A percentile compares a stretch with the other conserved stretches of the same genome.
These are phyloP conservation scores for Drosophila birchii DNA, from an alignment of 2,888 invertebrate genomes.

Conservation along the genomic window DNA sequence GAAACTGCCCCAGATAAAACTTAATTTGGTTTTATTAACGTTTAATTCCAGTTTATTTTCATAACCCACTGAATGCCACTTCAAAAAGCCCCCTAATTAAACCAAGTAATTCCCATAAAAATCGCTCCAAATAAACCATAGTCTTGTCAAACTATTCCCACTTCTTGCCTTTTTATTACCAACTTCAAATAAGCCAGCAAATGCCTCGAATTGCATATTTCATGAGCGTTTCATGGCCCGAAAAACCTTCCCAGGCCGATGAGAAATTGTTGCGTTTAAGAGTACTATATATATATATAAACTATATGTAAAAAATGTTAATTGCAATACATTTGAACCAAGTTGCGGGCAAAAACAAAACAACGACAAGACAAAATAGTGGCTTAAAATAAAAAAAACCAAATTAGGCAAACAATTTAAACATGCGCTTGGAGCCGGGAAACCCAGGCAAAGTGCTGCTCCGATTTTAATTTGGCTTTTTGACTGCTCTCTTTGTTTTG, in stretches of 20 bases:
- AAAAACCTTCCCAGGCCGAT: slow-evolving; percentile 68
- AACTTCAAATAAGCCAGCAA: slow-evolving; percentile 42
- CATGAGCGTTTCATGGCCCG: slow-evolving; percentile 44
- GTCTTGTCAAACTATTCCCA: slow-evolving; percentile 36
- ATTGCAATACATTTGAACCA: slow-evolving; percentile 71
- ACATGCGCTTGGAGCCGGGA: slow-evolving; percentile 74
- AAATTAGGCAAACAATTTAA: slow-evolving; percentile 80
- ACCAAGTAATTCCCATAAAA: slow-evolving; percentile 33
- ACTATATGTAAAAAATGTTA: slow-evolving; percentile 66
- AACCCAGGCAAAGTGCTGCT: slow-evolving; percentile 71
- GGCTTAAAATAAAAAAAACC: slow-evolving; percentile 41
- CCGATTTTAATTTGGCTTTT: slow-evolving; percentile 79
- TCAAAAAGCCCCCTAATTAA: slow-evolving; percentile 15
- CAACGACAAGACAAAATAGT: slow-evolving; percentile 19
- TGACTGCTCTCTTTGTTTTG: slow-evolving; percentile 33
- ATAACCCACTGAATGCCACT: slow-evolving; percentile 15
- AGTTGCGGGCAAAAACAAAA: slow-evolving; percentile 11
- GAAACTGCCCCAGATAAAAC: background rate
- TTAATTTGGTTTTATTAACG: background rate
- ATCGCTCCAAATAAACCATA: slow-evolving; percentile 24
- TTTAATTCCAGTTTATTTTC: slow-evolving; percentile 13
- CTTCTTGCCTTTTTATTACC: slow-evolving; percentile 25
- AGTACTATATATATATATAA: slow-evolving; percentile 15
- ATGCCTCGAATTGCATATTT: slow-evolving; percentile 45
- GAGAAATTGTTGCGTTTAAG: slow-evolving; percentile 77